These are phyloP conservation scores for Tanaodytes sp. DNA, from an alignment of 2,888 invertebrate species.

Conservation along the genomic window DNA sequence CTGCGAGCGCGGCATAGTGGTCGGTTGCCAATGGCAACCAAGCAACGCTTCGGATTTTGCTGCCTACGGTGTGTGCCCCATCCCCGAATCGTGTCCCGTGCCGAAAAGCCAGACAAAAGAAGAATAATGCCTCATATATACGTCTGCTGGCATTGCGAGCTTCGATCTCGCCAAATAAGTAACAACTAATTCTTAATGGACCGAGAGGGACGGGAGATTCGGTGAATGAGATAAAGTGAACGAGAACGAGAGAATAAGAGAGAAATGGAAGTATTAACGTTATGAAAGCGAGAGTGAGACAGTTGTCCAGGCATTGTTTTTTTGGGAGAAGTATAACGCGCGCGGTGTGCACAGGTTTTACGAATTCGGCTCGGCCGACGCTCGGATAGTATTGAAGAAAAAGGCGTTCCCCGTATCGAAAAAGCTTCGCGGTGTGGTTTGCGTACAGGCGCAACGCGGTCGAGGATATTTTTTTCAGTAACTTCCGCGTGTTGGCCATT, in stretches of 20 bases:
- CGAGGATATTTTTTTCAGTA: too few species aligned
- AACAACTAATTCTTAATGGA: slow-evolving; percentile 29
- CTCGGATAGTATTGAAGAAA: too few species aligned
- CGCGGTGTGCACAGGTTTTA: background rate
- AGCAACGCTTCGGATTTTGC: slow-evolving; percentile 54
- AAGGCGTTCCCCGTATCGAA: too few species aligned
- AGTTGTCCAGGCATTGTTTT: background rate
- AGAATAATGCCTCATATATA: slow-evolving; percentile 44
- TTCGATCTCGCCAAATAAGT: slow-evolving; percentile 40
- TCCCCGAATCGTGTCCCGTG: slow-evolving; percentile 36
- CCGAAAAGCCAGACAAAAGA: slow-evolving; percentile 54
- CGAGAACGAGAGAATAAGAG: background rate
- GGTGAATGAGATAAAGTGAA: slow-evolving; percentile 4
- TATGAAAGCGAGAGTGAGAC: background rate
- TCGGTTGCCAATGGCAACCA: slow-evolving; percentile 53
- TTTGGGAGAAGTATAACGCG: background rate
- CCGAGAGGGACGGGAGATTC: slow-evolving; percentile 6
- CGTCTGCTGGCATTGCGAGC: slow-evolving; percentile 28
- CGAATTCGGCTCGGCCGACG: too few species aligned
- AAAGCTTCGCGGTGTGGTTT: too few species aligned
- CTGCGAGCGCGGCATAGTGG: slow-evolving; percentile 39
- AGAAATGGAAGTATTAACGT: too few species aligned
- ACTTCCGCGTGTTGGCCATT: too few species aligned
- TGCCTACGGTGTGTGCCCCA: slow-evolving; percentile 42
- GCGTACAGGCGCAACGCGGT: too few species aligned